Conservation (phyloP, 2,888 invertebrate genomes). For the Steinernema scapterisci region DNA sequence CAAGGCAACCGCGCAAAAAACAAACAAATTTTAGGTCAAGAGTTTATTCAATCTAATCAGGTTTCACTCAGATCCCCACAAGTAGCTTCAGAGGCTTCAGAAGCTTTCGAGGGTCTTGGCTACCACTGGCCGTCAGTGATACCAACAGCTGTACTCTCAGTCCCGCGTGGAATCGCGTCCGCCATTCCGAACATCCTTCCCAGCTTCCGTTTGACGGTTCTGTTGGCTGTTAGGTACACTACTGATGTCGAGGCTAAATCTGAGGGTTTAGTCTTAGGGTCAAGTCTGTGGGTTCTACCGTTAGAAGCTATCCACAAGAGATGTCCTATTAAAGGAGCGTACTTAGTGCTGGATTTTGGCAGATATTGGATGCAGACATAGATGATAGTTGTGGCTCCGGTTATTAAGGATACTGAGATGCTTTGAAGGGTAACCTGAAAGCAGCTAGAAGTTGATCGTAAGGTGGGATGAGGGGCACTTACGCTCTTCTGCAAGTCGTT, state of each 20-base stretch:
- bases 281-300: neutral
- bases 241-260: neutral
- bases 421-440: conserved; percentile 8
- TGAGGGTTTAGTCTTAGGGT: neutral
- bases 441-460: neutral
- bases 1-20: neutral
- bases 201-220: neutral
- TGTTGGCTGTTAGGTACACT: neutral
- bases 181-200: conserved; percentile 17
- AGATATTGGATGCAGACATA: conserved; percentile 8
- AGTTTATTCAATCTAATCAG: too few relatives aligned
- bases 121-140: too few relatives aligned
- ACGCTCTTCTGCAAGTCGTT: conserved; percentile 28
- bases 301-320: conserved; percentile 7
- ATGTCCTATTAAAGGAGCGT: conserved; percentile 3
- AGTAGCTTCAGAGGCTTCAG: too few relatives aligned
- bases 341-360: conserved; percentile 20
- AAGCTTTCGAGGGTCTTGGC: too few relatives aligned
- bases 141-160: neutral
- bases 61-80: too few relatives aligned
- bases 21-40: neutral
- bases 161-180: neutral
- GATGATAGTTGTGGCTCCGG: neutral
- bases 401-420: neutral
- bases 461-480: neutral